These are phyloP conservation scores for Fregata magnificens DNA, from an alignment of 2,113 vertebrate species.

Conservation along the genomic window DNA sequence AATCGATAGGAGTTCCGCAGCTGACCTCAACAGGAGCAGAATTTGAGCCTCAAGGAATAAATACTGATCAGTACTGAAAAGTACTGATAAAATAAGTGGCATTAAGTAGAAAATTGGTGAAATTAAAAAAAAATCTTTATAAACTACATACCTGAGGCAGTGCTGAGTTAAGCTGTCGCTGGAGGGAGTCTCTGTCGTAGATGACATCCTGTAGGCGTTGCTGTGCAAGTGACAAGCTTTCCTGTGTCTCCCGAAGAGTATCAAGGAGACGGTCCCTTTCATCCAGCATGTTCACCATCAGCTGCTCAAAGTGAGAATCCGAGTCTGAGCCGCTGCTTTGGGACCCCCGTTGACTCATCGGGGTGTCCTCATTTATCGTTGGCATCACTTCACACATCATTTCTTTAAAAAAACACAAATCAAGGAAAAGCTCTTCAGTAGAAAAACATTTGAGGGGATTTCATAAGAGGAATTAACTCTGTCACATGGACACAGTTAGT, in stretches of 20 bases:
- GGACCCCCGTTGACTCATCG: constrained; percentile 95
- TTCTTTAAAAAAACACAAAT: constrained; percentile 71
- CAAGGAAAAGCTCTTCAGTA: constrained; percentile 6
- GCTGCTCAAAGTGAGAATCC: constrained; percentile 97
- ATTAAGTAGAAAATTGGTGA: not conserved
- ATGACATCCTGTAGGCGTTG: constrained; percentile 97
- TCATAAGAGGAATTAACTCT: not conserved
- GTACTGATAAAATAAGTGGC: not conserved
- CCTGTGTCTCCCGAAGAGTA: constrained; percentile 97
- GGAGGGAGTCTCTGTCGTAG: constrained; percentile 94
- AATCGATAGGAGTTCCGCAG: not conserved
- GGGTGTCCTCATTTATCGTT: constrained; percentile 99
- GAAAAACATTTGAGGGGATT: not conserved
- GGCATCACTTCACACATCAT: constrained; percentile 99
- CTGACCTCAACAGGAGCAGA: not conserved
- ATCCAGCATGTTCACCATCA: constrained; percentile 99
- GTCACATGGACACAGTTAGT: not conserved
- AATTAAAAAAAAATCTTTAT: not conserved
- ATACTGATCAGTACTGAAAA: not conserved
- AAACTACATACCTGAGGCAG: constrained; percentile 88
- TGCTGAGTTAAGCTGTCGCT: constrained; percentile 96
- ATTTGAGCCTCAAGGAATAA: not conserved
- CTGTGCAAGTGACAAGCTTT: constrained; percentile 94
- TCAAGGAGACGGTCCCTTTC: constrained; percentile 96
- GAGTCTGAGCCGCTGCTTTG: constrained; percentile 96